phyloP scores from a whole-genome alignment of 1,140 invertebrate species.

The Scaptomyza pallida region DNA sequence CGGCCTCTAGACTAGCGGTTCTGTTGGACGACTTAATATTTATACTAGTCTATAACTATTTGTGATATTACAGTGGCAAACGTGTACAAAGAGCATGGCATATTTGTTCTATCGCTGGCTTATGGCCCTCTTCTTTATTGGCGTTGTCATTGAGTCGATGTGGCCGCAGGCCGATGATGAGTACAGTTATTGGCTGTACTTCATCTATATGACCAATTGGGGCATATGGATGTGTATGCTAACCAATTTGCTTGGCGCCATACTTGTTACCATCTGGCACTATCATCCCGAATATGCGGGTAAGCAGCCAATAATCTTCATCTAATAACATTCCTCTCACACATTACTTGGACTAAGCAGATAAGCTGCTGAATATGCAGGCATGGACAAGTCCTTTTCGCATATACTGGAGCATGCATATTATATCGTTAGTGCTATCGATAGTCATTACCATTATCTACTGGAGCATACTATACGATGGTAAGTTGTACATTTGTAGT shows the following conservation, averaged over 20 bases:
- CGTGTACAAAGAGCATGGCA: conserved; percentile 75
- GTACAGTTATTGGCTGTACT: conserved; percentile 76
- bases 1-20: neutral
- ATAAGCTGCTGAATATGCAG: conserved; percentile 70
- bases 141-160: conserved; percentile 85
- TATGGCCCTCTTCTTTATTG: conserved; percentile 85
- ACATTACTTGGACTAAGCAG: too few relatives aligned
- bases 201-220: conserved; percentile 92
- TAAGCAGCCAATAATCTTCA: too few relatives aligned
- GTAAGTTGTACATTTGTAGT: conserved; percentile 77
- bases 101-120: conserved; percentile 87
- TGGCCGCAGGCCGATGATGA: conserved; percentile 76
- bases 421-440: conserved; percentile 85
- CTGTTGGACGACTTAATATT: conserved; percentile 26
- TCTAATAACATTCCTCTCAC: too few relatives aligned
- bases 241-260: conserved; percentile 75
- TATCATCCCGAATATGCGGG: conserved; percentile 80
- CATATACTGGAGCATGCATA: conserved; percentile 87
- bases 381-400: conserved; percentile 84
- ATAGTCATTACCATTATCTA: conserved; percentile 87
- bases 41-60: conserved; percentile 34
- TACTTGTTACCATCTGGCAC: conserved; percentile 77
- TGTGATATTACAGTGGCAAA: conserved; percentile 84
- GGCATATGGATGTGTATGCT: conserved; percentile 86
- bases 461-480: conserved; percentile 86